Conservation (phyloP, 2,113 vertebrate genomes). For the Pelmatolapia mariae region DNA sequence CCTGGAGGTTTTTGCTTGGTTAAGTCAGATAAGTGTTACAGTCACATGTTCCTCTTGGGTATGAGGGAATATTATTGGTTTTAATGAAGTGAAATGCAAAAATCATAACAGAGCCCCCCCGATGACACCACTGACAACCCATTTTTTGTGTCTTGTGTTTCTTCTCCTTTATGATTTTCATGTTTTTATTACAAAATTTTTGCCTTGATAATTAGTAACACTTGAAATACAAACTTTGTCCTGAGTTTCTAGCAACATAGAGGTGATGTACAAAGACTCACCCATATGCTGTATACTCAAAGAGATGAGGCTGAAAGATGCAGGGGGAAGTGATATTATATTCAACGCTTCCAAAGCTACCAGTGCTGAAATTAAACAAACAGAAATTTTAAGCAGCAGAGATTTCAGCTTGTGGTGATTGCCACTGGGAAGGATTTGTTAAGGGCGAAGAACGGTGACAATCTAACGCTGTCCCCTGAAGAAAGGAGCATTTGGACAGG, state of each 20-base stretch:
- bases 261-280: background rate
- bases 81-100: background rate
- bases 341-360: background rate
- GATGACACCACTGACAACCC: background rate
- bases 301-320: background rate
- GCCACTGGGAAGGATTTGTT: conserved; percentile 37
- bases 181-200: background rate
- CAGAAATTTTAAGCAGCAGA: background rate
- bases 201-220: background rate
- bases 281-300: background rate
- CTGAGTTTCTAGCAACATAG: background rate
- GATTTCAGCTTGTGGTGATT: background rate
- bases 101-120: background rate
- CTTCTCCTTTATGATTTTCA: background rate
- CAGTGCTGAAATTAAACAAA: conserved; percentile 26
- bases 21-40: background rate
- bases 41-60: background rate
- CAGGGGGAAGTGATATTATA: background rate
- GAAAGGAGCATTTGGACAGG: conserved; percentile 25
- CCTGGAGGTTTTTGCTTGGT: background rate
- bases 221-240: background rate
- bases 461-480: conserved; percentile 24
- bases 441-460: background rate
- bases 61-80: background rate
- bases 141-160: background rate